Evolutionary conservation across 2,888 invertebrate species (phyloP).

Genomic region (Hermodice carunculata): DNA sequence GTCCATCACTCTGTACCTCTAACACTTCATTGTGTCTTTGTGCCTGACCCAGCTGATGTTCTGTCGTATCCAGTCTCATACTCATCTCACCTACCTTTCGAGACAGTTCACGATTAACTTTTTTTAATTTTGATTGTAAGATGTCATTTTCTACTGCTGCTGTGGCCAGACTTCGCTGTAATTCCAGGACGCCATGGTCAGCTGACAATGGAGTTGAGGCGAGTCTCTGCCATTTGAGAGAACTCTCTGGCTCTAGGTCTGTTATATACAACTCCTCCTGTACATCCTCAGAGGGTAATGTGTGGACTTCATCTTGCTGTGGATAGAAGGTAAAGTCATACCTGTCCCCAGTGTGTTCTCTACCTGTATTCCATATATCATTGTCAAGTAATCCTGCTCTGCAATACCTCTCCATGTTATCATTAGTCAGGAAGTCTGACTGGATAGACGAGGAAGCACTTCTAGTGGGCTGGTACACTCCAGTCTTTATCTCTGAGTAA

Average conservation of each 20-base stretch:
- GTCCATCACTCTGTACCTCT: neutral
- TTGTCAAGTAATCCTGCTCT: no score
- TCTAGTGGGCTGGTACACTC: no score
- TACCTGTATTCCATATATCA: no score
- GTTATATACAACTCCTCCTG: neutral
- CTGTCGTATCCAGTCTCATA: neutral
- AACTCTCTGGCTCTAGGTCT: conserved; percentile 11
- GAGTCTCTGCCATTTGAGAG: conserved; percentile 12
- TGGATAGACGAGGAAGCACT: no score
- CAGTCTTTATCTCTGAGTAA: no score
- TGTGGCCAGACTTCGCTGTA: conserved; percentile 59
- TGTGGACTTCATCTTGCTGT: neutral
- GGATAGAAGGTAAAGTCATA: no score
- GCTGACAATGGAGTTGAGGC: conserved; percentile 5
- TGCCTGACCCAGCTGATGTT: neutral
- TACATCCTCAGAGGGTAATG: neutral
- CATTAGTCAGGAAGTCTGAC: no score
- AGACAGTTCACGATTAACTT: conserved; percentile 54
- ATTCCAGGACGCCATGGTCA: conserved; percentile 53
- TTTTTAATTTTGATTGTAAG: conserved; percentile 54
- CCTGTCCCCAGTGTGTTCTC: no score
- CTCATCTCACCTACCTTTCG: conserved; percentile 54
- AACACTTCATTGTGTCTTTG: neutral
- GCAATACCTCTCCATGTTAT: no score
- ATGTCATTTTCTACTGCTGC: conserved; percentile 59